Evolutionary conservation across 2,113 vertebrate genomes (phyloP), one percentile per base, ranked within the genome.

Genomic region (Aptenodytes forsteri): DNA sequence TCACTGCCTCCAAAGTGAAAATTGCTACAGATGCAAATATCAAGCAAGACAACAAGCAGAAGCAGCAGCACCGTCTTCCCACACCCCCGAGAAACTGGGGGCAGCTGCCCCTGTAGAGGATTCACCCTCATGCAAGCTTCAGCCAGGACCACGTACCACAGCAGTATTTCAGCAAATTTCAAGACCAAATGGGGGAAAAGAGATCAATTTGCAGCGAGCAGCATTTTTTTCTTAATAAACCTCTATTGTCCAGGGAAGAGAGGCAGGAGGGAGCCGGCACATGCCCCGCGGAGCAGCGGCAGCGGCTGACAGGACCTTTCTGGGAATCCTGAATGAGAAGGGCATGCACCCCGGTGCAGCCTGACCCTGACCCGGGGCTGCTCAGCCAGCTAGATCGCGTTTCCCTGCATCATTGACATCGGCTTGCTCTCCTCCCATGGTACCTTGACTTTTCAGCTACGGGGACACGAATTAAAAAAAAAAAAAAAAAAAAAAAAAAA

Each of bases 221-320:
- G 22, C 32, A 56, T 20, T 70, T 79, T 88, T 92, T 76, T 6
- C 32, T 59, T 59, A 89, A 25, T 44, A 86, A 69, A 59, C 10
- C 11, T 70, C 91, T 59, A 20, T 38, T 80, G 71, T 76, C 32
- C 15, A 1, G n/a, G 32, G 56, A 73, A 65, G 6, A 81, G 34
- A 86, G 40, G 85, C 58, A 38, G 30, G 54, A 87, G 21, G 9
- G 38, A 75, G 56, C 50, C n/a, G 14, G 56, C 10, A 5, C 50
- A 3, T 0, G 11, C 5, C n/a, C 16, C 7, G 8, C 1, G 0
- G 26, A 83, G 79, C 72, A 55, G 72, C 18, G 3, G 22, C 0
- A 0, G 55, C 1, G 17, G 38, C 19, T 77, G 58, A 79, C 58
- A 84, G 49, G 42, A 59, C 54, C 67, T 13, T 69, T 34, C 20